Percentiles rank a stretch among this genome's conserved stretches.
Conservation (phyloP, 2,888 invertebrate species). For the Ophioninae sp. region DNA sequence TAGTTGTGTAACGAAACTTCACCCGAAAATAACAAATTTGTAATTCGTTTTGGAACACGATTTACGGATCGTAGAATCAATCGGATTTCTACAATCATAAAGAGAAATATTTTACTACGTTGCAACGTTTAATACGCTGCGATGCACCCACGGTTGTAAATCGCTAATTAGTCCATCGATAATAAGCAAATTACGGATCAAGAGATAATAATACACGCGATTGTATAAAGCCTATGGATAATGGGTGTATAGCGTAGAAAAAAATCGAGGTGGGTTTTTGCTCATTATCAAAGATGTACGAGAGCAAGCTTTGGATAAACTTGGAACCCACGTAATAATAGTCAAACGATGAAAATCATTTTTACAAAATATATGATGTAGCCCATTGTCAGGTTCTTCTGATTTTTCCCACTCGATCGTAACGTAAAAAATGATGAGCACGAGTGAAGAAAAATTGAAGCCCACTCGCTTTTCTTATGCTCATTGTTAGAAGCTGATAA, state of each 20-base stretch:
- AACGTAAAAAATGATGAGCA: conserved; percentile 35
- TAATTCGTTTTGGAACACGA: neutral
- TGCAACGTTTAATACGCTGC: neutral
- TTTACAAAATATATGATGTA: conserved; percentile 19
- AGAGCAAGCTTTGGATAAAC: conserved; percentile 16
- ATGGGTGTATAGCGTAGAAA: neutral
- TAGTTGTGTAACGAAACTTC: no score
- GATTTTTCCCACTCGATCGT: conserved; percentile 16
- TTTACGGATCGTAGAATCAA: neutral
- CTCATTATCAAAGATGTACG: conserved; percentile 13
- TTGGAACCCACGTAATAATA: conserved; percentile 42
- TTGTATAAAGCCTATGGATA: no score
- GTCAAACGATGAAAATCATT: conserved; percentile 45
- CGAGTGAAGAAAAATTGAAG: conserved; percentile 33
- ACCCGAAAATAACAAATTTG: neutral
- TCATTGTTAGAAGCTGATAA: conserved; percentile 59
- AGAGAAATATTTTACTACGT: neutral
- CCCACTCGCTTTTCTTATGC: neutral
- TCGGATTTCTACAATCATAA: neutral
- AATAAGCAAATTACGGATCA: conserved; percentile 18
- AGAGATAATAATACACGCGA: neutral
- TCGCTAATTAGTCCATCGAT: neutral
- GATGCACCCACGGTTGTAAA: neutral
- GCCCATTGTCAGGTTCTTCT: neutral
- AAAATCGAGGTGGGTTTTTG: conserved; percentile 24